phyloP scores from a whole-genome alignment of 2,113 vertebrate species.

The Grus americana region DNA sequence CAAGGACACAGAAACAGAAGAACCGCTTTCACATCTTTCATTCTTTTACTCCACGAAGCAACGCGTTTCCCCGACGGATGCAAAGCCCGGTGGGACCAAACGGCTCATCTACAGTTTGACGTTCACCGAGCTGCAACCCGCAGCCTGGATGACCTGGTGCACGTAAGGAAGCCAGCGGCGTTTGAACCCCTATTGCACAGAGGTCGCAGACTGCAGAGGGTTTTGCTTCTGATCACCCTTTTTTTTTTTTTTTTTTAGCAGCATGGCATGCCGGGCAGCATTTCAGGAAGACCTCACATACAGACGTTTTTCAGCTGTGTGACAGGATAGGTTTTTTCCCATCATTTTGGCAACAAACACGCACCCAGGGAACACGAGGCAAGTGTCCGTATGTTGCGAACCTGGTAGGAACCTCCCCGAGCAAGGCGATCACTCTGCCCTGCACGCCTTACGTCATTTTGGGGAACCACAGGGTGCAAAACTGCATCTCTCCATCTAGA shows the following conservation, averaged over 20 bases:
- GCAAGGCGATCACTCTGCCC: not conserved
- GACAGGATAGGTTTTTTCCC: not conserved
- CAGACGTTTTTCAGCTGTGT: not conserved
- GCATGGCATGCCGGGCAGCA: not conserved
- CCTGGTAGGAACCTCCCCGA: not conserved
- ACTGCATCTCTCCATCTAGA: not conserved
- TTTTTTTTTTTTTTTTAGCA: not conserved
- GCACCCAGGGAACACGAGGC: not conserved
- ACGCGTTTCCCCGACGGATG: fast-evolving
- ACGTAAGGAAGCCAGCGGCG: not conserved
- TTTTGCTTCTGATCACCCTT: not conserved
- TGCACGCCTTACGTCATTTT: not conserved
- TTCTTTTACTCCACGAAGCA: not conserved
- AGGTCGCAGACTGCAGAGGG: not conserved
- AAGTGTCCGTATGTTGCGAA: not conserved
- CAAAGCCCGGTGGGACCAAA: not conserved
- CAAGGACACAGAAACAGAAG: not conserved
- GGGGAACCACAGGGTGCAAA: not conserved
- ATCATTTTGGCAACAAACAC: not conserved
- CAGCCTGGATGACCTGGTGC: not conserved
- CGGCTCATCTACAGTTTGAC: not conserved
- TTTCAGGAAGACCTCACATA: not conserved
- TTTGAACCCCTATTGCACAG: not conserved
- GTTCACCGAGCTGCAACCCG: not conserved
- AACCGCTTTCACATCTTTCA: not conserved